phyloP scores from a whole-genome alignment of 2,797 vertebrate genomes.

The Peromyscus aztecus region DNA sequence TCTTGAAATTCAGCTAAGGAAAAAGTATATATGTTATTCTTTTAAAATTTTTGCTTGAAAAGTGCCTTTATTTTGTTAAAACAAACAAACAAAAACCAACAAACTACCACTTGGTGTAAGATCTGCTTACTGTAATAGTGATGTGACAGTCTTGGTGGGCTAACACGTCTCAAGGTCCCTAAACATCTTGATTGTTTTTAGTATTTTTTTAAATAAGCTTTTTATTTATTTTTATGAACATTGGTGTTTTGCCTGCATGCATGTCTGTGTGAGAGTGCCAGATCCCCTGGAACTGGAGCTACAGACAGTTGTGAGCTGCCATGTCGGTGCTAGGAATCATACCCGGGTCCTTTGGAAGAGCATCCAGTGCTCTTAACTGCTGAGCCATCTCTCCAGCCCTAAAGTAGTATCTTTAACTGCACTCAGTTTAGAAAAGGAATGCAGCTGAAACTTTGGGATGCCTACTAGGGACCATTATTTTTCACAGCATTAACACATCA shows the following conservation, averaged over 20 bases:
- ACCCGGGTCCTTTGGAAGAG: not conserved
- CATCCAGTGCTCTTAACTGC: not conserved
- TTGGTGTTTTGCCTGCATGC: not conserved
- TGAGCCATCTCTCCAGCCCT: not conserved
- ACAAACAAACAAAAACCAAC: not conserved
- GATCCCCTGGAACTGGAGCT: not conserved
- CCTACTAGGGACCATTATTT: not conserved
- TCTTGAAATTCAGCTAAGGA: not conserved
- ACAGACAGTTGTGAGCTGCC: not conserved
- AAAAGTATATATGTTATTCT: not conserved
- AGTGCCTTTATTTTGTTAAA: not conserved
- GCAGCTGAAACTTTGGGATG: not conserved
- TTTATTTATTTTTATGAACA: not conserved
- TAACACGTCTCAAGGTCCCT: not conserved
- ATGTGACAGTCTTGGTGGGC: not conserved
- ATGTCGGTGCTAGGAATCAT: not conserved
- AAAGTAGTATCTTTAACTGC: not conserved
- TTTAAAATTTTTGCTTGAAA: conserved; percentile 28
- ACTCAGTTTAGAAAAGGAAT: conserved; percentile 46
- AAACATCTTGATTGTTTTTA: not conserved
- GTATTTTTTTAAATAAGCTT: not conserved
- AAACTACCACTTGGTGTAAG: not conserved
- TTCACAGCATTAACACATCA: not conserved
- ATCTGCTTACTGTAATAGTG: not conserved
- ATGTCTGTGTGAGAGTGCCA: not conserved